Evolutionary conservation across 2,888 invertebrate species (phyloP).

Genomic region (Hypomecis punctinalis): DNA sequence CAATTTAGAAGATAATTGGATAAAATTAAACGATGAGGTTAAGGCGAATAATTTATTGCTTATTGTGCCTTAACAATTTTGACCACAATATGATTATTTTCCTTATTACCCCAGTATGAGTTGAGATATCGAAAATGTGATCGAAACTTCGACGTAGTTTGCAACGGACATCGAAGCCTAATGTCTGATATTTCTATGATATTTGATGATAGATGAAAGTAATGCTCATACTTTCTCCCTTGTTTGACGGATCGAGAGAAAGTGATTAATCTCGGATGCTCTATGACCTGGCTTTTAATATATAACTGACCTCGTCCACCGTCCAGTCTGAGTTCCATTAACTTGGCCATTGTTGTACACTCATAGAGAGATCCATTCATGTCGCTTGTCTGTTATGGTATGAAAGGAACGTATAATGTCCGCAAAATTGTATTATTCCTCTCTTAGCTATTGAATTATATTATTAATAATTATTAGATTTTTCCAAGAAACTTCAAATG

Average conservation of each 20-base stretch:
- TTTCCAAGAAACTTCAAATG: too few relatives aligned
- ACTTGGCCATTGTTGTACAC: conserved; percentile 10
- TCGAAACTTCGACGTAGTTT: conserved; percentile 2
- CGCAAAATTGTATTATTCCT: too few relatives aligned
- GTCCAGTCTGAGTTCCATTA: background rate
- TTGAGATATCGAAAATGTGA: conserved; percentile 4
- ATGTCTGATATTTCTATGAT: background rate
- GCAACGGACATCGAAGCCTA: background rate
- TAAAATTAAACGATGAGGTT: conserved; percentile 7
- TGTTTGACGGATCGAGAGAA: conserved; percentile 22
- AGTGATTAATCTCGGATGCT: conserved; percentile 19
- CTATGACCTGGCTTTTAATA: conserved; percentile 18
- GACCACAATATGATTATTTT: conserved; percentile 20
- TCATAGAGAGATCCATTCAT: background rate
- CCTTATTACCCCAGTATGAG: conserved; percentile 1
- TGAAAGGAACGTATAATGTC: too few relatives aligned
- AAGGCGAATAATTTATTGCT: conserved; percentile 18
- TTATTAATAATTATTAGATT: too few relatives aligned
- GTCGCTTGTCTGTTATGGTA: too few relatives aligned
- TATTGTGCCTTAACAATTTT: conserved; percentile 10
- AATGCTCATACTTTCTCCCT: conserved; percentile 19
- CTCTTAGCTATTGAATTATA: too few relatives aligned
- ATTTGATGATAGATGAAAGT: conserved; percentile 12
- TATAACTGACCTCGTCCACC: conserved; percentile 11
- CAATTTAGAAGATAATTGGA: background rate